Evolutionary conservation across 2,113 vertebrate genomes (phyloP).

Genomic region (Promerops cafer): DNA sequence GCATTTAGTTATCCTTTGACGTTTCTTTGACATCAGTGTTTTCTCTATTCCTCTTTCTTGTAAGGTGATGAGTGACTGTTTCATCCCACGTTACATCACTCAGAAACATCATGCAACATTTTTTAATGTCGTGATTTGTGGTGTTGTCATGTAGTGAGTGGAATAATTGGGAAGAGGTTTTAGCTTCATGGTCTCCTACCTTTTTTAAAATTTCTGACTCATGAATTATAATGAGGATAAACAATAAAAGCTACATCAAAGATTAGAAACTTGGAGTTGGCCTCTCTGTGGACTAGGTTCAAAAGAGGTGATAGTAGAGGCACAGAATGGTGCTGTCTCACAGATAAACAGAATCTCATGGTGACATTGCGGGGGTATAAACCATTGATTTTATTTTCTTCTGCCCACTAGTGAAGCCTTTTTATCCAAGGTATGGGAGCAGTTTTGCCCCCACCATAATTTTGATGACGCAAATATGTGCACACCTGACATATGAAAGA

Average conservation of each 20-base stretch:
- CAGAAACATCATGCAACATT: not conserved
- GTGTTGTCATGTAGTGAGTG: not conserved
- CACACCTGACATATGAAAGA: not conserved
- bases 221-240: not conserved
- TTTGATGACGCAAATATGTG: not conserved
- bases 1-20: not conserved
- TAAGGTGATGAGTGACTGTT: not conserved
- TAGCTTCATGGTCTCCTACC: not conserved
- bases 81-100: not conserved
- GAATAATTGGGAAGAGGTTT: not conserved
- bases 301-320: not conserved
- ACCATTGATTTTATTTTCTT: not conserved
- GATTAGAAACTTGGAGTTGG: not conserved
- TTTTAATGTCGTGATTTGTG: not conserved
- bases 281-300: not conserved
- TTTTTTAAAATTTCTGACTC: not conserved
- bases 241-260: not conserved
- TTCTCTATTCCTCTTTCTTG: not conserved
- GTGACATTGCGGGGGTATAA: not conserved
- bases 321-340: not conserved
- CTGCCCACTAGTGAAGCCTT: not conserved
- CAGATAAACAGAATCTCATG: not conserved
- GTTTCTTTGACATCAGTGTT: not conserved
- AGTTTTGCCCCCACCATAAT: not conserved
- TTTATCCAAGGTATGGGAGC: not conserved